A percentile compares a stretch with the other conserved stretches of the same genome.
Conservation (phyloP, 2,113 vertebrate species). For the Myrmophylax atrothorax region DNA sequence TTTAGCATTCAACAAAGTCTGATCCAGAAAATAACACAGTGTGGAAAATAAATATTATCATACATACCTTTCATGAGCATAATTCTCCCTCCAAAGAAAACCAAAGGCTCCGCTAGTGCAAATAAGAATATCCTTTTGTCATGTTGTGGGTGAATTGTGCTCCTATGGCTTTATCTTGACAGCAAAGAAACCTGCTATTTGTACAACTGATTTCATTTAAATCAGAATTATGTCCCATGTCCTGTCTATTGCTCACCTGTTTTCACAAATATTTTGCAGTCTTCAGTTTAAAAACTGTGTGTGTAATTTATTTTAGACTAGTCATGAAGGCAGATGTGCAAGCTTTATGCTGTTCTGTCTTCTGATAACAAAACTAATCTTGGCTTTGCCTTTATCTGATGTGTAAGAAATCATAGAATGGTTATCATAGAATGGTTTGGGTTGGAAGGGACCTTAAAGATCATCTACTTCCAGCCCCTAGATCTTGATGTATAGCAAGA, state of each 20-base stretch:
- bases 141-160: neutral
- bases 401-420: neutral
- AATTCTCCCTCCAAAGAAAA: neutral
- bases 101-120: neutral
- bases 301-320: neutral
- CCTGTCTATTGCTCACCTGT: neutral
- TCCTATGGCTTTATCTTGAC: neutral
- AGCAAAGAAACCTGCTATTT: neutral
- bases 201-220: neutral
- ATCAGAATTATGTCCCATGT: neutral
- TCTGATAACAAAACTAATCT: neutral
- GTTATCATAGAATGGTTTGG: neutral
- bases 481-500: neutral
- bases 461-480: neutral
- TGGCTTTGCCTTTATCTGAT: neutral
- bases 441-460: neutral
- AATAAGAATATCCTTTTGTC: neutral
- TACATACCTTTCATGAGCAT: neutral
- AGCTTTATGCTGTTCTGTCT: neutral
- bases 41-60: neutral
- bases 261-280: neutral
- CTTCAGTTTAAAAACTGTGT: neutral
- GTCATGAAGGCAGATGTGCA: neutral
- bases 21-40: neutral
- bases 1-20: neutral